Evolutionary conservation across 2,113 vertebrate species (phyloP), one percentile per base, ranked within the genome.

Genomic region (Cochlearius cochlearius): DNA sequence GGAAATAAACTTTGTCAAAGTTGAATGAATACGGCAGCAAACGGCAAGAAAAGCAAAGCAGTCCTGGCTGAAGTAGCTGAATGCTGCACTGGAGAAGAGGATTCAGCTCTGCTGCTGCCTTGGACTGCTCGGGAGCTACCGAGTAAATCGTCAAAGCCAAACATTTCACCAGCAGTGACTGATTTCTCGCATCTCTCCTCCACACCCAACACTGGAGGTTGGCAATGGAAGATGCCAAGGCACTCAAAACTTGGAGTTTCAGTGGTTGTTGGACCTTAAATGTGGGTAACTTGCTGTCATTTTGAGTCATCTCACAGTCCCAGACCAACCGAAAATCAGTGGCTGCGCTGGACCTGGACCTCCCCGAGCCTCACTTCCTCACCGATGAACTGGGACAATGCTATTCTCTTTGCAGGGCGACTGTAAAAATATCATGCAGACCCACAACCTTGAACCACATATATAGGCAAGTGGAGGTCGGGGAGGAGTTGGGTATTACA

Each of bases 231-330:
- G 49, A 52, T 0, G 15, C 3, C 3, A 4, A 82, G 25, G 45
- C 47, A n/a, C 23, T 67, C 36, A 77, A 71, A 88, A 50, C 3
- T 16, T 11, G 27, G 50, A 36, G 17, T n/a, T 66, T 78, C 5
- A 5, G 1, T 25, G 19, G 32, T 38, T 0, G 0, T 2, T 41
- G 4, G 22, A 75, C 41, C 25, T 67, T 36, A 82, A 73, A 80
- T 27, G 8, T 0, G 4, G 55, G 27, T 11, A 69, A 78, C 12
- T 7, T 80, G 25, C 36, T 82, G 30, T 39, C 27, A 39, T 60
- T 77, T 63, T 41, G 53, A 95, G 82, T 36, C n/a, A 60, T 12
- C 29, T 55, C 25, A 15, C 43, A 47, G 67, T 13, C 47, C 50
- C 72, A 76, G 50, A 49, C 34, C 17, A 8, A 43, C 18, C 26